These are phyloP conservation scores for Boloria selene DNA, from an alignment of 2,888 invertebrate genomes.

Conservation along the genomic window DNA sequence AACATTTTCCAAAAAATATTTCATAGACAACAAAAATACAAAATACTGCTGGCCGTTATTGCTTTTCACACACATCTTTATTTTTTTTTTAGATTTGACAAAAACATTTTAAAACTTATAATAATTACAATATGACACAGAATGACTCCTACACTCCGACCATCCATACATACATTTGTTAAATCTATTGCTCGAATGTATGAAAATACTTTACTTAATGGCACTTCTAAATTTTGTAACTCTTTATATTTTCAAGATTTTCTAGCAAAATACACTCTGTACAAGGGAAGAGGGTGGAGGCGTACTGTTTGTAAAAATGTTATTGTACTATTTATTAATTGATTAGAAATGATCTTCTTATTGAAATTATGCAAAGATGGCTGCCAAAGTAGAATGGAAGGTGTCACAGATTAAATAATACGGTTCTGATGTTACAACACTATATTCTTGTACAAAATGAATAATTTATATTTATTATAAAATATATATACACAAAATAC, in stretches of 20 bases:
- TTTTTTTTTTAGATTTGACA: background rate
- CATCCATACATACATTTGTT: conserved; percentile 38
- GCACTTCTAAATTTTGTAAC: conserved; percentile 70
- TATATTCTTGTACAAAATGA: too few relatives aligned
- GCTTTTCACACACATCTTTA: background rate
- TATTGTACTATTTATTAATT: background rate
- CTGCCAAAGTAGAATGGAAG: too few relatives aligned
- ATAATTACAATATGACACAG: conserved; percentile 15
- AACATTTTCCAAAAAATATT: background rate
- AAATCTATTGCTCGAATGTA: conserved; percentile 63
- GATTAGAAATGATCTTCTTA: too few relatives aligned
- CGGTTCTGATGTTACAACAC: too few relatives aligned
- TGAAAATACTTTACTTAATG: conserved; percentile 77
- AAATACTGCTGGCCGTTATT: conserved; percentile 14
- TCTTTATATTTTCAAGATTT: conserved; percentile 26
- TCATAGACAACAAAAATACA: background rate
- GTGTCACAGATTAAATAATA: too few relatives aligned
- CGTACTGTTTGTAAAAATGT: background rate
- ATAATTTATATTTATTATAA: too few relatives aligned
- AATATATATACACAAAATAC: too few relatives aligned
- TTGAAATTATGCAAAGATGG: too few relatives aligned
- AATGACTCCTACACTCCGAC: conserved; percentile 27
- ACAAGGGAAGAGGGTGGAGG: conserved; percentile 23
- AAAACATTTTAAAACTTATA: background rate
- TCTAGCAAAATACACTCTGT: conserved; percentile 44